These are phyloP conservation scores for Eupleurogrammus muticus DNA, from an alignment of 2,797 vertebrate species.

Conservation along the genomic window DNA sequence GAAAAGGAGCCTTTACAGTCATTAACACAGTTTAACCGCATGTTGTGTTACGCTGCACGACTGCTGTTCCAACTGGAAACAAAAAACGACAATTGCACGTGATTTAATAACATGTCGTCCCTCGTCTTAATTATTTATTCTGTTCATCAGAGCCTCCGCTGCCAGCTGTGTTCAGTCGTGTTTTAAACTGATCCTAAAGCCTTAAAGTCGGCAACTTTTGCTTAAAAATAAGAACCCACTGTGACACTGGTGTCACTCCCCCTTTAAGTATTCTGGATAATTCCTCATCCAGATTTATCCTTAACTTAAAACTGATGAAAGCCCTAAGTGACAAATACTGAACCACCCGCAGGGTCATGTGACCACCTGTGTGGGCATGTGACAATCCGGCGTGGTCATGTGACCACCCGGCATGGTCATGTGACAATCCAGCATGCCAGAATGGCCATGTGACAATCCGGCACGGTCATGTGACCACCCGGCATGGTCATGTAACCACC, in stretches of 20 bases:
- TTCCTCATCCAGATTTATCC: too few relatives aligned
- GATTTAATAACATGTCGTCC: conserved; percentile 13
- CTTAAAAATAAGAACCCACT: background rate
- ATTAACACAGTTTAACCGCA: background rate
- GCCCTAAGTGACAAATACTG: too few relatives aligned
- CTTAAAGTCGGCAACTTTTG: background rate
- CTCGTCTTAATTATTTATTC: conserved; percentile 7
- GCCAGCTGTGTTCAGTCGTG: background rate
- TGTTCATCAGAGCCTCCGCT: conserved; percentile 3
- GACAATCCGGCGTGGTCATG: too few relatives aligned
- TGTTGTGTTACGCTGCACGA: conserved; percentile 4
- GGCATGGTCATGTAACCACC: too few relatives aligned
- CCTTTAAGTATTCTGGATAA: too few relatives aligned
- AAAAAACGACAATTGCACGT: conserved; percentile 11
- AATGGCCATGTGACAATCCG: too few relatives aligned
- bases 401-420: too few relatives aligned
- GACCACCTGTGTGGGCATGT: too few relatives aligned
- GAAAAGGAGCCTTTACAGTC: background rate
- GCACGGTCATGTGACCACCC: too few relatives aligned
- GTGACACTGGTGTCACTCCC: too few relatives aligned
- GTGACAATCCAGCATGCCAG: too few relatives aligned
- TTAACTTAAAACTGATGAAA: background rate
- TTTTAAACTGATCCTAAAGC: background rate
- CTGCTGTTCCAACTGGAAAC: conserved; percentile 7
- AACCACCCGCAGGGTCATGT: too few relatives aligned